Evolutionary conservation across 2,797 vertebrate species (phyloP).

Genomic region (Triplophysa bombifrons): DNA sequence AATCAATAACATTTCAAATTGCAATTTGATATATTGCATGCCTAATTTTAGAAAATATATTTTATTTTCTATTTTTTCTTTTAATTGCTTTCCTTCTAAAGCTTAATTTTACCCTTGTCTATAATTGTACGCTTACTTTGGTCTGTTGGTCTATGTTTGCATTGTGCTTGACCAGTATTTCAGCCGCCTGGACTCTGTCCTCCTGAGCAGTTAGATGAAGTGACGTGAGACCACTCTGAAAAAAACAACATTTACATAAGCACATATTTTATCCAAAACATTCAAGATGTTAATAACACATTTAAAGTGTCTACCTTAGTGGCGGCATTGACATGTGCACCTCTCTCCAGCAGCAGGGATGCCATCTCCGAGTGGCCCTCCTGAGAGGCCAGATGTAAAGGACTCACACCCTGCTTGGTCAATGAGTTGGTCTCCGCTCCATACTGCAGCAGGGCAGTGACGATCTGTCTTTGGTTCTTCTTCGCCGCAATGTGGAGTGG

Average conservation of each 20-base stretch:
- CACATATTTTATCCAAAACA: not conserved
- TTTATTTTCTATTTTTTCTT: no score
- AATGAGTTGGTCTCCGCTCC: conserved; percentile 89
- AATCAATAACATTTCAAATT: no score
- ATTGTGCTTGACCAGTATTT: conserved; percentile 86
- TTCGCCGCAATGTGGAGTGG: conserved; percentile 96
- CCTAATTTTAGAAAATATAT: no score
- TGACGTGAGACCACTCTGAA: conserved; percentile 87
- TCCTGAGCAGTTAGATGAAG: conserved; percentile 95
- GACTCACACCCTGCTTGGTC: conserved; percentile 94
- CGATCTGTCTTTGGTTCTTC: conserved; percentile 93
- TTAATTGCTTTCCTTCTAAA: not conserved
- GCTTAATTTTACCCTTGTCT: not conserved
- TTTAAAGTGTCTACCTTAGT: conserved; percentile 82
- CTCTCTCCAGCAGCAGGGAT: conserved; percentile 87
- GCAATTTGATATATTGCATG: no score
- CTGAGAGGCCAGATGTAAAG: conserved; percentile 94
- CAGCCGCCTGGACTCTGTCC: conserved; percentile 89
- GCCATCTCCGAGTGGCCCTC: conserved; percentile 96
- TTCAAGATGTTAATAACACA: no score
- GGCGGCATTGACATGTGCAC: conserved; percentile 84
- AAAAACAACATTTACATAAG: not conserved
- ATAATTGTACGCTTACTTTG: conserved; percentile 77
- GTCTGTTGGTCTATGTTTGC: conserved; percentile 92
- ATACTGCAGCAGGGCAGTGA: conserved; percentile 83